Conservation (phyloP, 2,888 invertebrate genomes). For the Oscheius sp. region DNA sequence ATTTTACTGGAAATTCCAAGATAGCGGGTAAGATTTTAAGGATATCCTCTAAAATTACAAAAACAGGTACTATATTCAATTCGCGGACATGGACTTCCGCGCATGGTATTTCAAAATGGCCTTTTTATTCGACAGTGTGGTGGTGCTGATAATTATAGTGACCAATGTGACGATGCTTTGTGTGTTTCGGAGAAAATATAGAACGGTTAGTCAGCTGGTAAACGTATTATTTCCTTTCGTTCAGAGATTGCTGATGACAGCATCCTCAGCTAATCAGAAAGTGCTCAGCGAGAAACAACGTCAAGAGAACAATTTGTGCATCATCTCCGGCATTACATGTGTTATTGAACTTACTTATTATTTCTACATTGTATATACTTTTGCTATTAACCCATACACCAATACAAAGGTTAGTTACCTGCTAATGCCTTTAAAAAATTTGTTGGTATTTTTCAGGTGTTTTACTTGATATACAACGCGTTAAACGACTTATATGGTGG, state of each 20-base stretch:
- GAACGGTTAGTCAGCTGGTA: not conserved
- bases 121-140: constrained; percentile 40
- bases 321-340: constrained; percentile 44
- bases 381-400: constrained; percentile 47
- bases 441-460: constrained; percentile 37
- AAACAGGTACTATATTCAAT: constrained; percentile 45
- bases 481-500: constrained; percentile 50
- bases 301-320: constrained; percentile 46
- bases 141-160: constrained; percentile 39
- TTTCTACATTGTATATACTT: constrained; percentile 44
- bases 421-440: not conserved
- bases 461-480: constrained; percentile 48
- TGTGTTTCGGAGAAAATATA: constrained; percentile 39
- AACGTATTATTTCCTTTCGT: not conserved
- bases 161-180: constrained; percentile 45
- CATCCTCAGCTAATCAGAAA: constrained; percentile 37
- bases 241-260: constrained; percentile 20
- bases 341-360: constrained; percentile 47
- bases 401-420: constrained; percentile 35
- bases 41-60: not conserved
- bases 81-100: constrained; percentile 38
- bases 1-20: constrained; percentile 46
- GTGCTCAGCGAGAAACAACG: constrained; percentile 47
- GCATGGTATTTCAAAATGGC: constrained; percentile 41
- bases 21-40: constrained; percentile 32